Percentiles rank a stretch among this genome's conserved stretches.
Conservation (phyloP, 1,140 invertebrate species). For the Oryzaephilus surinamensis region DNA sequence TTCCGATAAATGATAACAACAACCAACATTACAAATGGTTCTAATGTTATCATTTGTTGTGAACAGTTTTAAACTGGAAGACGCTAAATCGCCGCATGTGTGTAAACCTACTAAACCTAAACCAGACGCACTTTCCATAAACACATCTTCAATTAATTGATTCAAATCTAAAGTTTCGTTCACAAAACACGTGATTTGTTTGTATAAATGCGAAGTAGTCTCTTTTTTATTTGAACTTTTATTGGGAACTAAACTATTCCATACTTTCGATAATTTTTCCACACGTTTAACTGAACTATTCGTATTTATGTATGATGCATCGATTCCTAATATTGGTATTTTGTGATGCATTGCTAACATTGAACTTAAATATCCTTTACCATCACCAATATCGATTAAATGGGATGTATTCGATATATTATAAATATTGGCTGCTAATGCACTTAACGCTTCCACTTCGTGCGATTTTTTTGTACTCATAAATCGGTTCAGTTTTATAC, state of each 20-base stretch:
- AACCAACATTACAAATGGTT: constrained; percentile 70
- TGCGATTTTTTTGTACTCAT: constrained; percentile 75
- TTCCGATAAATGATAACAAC: constrained; percentile 76
- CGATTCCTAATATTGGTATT: constrained; percentile 66
- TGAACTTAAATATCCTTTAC: constrained; percentile 73
- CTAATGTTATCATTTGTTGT: constrained; percentile 42
- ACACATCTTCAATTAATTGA: constrained; percentile 39
- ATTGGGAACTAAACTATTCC: constrained; percentile 35
- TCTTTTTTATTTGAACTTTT: constrained; percentile 11
- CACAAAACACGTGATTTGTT: constrained; percentile 39
- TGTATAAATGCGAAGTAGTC: constrained; percentile 30
- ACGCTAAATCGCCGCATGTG: constrained; percentile 77
- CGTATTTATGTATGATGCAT: constrained; percentile 55
- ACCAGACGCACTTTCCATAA: constrained; percentile 29
- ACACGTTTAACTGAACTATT: constrained; percentile 50
- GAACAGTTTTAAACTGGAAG: constrained; percentile 66
- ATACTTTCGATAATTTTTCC: constrained; percentile 45
- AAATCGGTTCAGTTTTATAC: constrained; percentile 43
- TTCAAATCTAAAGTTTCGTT: constrained; percentile 41
- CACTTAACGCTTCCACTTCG: constrained; percentile 57
- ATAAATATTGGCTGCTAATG: constrained; percentile 25
- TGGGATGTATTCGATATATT: constrained; percentile 33
- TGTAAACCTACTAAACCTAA: constrained; percentile 68
- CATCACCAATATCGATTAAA: constrained; percentile 76
- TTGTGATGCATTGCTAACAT: constrained; percentile 58